Base-by-base conservation (phyloP, 2,797 vertebrate species). In the Naso thynnoides region DNA sequence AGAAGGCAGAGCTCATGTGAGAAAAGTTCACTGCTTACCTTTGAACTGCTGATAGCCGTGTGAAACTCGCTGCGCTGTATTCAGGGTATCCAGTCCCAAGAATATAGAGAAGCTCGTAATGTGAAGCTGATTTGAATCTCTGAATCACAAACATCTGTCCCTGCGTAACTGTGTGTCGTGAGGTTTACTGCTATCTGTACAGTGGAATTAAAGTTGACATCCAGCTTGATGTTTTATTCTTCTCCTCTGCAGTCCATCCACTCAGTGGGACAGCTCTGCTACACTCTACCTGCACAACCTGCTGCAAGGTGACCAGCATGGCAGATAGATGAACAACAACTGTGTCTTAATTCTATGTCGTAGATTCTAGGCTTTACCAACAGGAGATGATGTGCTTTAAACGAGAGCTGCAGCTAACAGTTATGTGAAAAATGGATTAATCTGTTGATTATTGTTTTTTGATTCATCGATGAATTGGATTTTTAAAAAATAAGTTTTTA, bases 221-320 rank as follows among this genome's bases (percentile, higher is more conserved):
- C 23, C 0, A 3, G 7, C 21, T 2, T 26, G 5, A 42, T 39
- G 15, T 39, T 14, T 48, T 15, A 0, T 52, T 44, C 4, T 70
- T 60, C 50, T 86, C 48, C 39, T 81, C 87, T 86, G 39, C 79
- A 99, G 98, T 41, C 94, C 94, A 1, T 88, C 95, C 44, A 80
- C 67, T 62, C 91, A 88, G 21, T 99, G 98, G 97, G 97, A 99
- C 89, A 87, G 80, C 73, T 96, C 98, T 60, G 96, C 97, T 49
- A 87, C 95, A 5, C 89, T 88, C 8, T 96, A 97, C 88, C 94
- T 99, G 59, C 94, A 94, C 83, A 95, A 91, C n/a, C 92, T 98
- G 49, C 75, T 97, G 5, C 89, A 92, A 90, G 96, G 98, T 98
- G 91, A 93, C 39, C 42, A 24, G 0, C 36, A 24, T 6, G 0